Conservation (phyloP, 1,140 invertebrate genomes). For the Phthorimaea operculella region DNA sequence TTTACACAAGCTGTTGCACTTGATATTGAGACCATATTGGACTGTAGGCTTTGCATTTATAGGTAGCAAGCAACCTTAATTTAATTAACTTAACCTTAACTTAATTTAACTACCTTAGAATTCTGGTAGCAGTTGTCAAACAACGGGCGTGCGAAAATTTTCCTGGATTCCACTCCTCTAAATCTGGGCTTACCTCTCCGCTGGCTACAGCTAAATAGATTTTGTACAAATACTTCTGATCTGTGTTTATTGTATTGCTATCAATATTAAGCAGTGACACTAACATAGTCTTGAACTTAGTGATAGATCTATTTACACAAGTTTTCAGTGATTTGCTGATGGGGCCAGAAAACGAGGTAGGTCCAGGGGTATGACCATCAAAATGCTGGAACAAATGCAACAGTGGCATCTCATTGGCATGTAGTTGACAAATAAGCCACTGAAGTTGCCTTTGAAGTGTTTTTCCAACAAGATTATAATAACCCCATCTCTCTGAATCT, state of each 20-base stretch:
- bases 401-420: neutral
- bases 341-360: neutral
- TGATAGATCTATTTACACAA: neutral
- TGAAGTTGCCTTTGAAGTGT: neutral
- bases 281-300: neutral
- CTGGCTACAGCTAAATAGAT: neutral
- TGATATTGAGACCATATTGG: constrained; percentile 7
- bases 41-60: constrained; percentile 9
- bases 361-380: neutral
- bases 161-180: neutral
- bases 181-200: neutral
- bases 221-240: neutral
- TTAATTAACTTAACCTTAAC: neutral
- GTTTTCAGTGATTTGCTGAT: neutral
- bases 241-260: neutral
- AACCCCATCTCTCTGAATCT: neutral
- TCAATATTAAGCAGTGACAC: neutral
- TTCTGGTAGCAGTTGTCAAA: neutral
- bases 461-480: neutral
- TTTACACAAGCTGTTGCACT: constrained; percentile 9
- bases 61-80: constrained; percentile 8
- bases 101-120: neutral
- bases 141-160: neutral
- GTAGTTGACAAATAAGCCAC: neutral
- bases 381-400: neutral